phyloP scores from a whole-genome alignment of 2,797 vertebrate genomes.

The Synanceia verrucosa region DNA sequence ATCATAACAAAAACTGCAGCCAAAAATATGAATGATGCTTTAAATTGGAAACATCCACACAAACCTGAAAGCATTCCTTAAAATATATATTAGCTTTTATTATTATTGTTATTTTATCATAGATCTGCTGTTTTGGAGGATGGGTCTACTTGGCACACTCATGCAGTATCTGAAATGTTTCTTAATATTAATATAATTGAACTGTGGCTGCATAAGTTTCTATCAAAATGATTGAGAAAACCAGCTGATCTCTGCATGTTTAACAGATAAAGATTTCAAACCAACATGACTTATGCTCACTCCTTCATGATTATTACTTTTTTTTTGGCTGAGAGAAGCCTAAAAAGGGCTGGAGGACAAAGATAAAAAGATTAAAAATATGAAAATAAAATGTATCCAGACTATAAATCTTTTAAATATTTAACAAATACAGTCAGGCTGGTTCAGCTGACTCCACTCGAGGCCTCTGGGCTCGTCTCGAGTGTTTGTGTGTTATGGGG shows the following conservation, averaged over 20 bases:
- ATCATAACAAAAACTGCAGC: conserved; percentile 18
- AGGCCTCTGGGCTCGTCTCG: conserved; percentile 38
- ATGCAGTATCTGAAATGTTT: background rate
- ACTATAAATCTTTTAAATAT: background rate
- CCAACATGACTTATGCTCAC: background rate
- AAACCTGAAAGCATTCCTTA: background rate
- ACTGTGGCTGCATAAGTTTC: background rate
- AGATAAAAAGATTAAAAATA: background rate
- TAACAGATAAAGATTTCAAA: background rate
- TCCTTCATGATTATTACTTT: background rate
- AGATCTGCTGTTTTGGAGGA: background rate
- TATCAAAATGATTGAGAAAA: background rate
- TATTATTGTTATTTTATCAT: background rate
- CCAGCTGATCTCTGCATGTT: background rate
- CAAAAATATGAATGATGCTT: conserved; percentile 7
- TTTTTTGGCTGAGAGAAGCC: background rate
- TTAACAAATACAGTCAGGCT: conserved; percentile 23
- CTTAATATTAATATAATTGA: background rate
- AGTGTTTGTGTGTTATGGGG: conserved; percentile 35
- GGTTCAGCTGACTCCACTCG: conserved; percentile 17
- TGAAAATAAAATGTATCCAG: background rate
- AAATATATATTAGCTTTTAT: background rate
- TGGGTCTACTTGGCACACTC: too few species aligned
- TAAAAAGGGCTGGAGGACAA: background rate
- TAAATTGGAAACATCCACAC: background rate